Evolutionary conservation across 2,888 invertebrate genomes (phyloP).

Genomic region (Pyralis farinalis): DNA sequence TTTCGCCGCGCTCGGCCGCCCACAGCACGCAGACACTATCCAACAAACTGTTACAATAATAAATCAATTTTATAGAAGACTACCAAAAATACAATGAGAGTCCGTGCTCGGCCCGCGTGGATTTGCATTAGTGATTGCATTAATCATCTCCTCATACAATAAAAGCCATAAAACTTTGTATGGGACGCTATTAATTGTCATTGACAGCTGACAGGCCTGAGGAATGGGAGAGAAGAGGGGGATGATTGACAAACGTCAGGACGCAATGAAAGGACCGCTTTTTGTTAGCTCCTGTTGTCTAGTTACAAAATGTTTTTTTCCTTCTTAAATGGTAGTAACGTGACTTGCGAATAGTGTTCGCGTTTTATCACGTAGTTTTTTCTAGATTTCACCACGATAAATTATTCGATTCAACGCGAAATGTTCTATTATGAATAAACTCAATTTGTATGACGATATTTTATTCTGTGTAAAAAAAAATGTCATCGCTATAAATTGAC

Average conservation of each 20-base stretch:
- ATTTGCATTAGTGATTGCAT: constrained; percentile 80
- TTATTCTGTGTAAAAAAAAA: not conserved
- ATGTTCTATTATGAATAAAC: constrained; percentile 3
- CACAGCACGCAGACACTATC: constrained; percentile 44
- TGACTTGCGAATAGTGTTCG: constrained; percentile 42
- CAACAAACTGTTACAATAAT: constrained; percentile 45
- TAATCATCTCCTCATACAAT: constrained; percentile 74
- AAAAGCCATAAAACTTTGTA: constrained; percentile 76
- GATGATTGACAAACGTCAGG: constrained; percentile 79
- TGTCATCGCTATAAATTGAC: not conserved
- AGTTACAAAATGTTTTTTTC: constrained; percentile 26
- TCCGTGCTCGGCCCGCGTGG: constrained; percentile 59
- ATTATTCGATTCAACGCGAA: constrained; percentile 2
- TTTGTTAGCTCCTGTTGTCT: constrained; percentile 33
- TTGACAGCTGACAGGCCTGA: constrained; percentile 64
- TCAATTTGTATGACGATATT: constrained; percentile 8
- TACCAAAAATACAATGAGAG: constrained; percentile 51
- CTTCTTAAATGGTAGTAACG: constrained; percentile 35
- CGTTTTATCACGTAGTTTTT: constrained; percentile 24
- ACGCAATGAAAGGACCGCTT: constrained; percentile 25
- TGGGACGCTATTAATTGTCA: constrained; percentile 76
- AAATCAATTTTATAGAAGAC: constrained; percentile 73
- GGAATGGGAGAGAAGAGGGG: constrained; percentile 33
- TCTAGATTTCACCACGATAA: constrained; percentile 4
- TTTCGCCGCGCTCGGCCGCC: constrained; percentile 43